Conservation (phyloP, 2,888 invertebrate genomes). For the Sinotaia quadrata region DNA sequence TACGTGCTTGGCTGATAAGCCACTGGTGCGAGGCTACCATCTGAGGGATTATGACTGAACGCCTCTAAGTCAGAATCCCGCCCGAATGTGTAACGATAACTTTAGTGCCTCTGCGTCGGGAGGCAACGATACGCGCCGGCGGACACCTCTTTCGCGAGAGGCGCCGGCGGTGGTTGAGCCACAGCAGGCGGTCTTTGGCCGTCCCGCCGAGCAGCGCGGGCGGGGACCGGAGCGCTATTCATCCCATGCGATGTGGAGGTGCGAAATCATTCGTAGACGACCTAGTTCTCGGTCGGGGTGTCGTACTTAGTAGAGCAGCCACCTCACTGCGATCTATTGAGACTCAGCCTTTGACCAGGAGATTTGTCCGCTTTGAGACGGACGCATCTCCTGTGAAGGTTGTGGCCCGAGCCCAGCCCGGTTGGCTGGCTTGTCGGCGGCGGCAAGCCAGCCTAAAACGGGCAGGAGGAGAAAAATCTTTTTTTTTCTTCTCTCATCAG, state of each 20-base stretch:
- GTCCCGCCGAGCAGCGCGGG: conserved; percentile 24
- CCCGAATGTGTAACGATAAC: conserved; percentile 74
- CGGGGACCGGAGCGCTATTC: conserved; percentile 62
- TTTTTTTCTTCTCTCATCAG: too few relatives aligned
- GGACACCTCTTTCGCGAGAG: background rate
- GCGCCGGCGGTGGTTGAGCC: conserved; percentile 32
- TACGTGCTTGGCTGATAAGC: conserved; percentile 78
- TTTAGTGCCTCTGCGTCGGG: conserved; percentile 42
- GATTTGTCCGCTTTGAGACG: conserved; percentile 1
- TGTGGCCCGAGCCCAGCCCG: too few relatives aligned
- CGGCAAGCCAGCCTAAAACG: too few relatives aligned
- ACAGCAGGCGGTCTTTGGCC: background rate
- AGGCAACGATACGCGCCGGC: conserved; percentile 71
- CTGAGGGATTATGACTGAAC: conserved; percentile 77
- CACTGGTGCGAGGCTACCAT: conserved; percentile 81
- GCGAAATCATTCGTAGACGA: conserved; percentile 79
- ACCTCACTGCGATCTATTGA: conserved; percentile 22
- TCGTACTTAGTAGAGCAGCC: conserved; percentile 72
- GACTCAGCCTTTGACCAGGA: conserved; percentile 12
- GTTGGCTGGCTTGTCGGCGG: too few relatives aligned
- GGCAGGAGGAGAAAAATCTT: too few relatives aligned
- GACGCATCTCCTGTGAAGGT: too few relatives aligned
- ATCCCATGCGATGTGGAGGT: conserved; percentile 72
- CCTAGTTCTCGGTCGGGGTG: conserved; percentile 78
- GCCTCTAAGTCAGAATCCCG: conserved; percentile 78